Evolutionary conservation across 2,888 invertebrate species (phyloP).

Genomic region (Anarsia innoxiella): DNA sequence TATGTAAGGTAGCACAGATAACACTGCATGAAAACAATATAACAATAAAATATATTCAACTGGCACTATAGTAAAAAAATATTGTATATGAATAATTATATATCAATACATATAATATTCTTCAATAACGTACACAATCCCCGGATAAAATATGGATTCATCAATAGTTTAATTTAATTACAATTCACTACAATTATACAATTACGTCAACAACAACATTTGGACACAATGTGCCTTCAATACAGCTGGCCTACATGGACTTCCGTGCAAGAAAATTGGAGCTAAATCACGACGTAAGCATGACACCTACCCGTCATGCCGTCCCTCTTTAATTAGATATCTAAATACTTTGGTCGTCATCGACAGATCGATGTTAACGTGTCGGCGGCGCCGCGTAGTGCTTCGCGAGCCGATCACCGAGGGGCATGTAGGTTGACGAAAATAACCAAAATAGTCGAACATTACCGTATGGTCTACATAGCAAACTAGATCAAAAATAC

Average conservation of each 20-base stretch:
- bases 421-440: too few species aligned
- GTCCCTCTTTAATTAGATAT: too few species aligned
- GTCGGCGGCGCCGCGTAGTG: too few species aligned
- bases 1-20: conserved; percentile 22
- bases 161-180: conserved; percentile 55
- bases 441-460: too few species aligned
- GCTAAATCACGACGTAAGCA: too few species aligned
- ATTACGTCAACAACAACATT: conserved; percentile 60
- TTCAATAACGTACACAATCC: conserved; percentile 57
- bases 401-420: too few species aligned
- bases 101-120: conserved; percentile 42
- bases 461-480: too few species aligned
- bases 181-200: conserved; percentile 61
- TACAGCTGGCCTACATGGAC: conserved; percentile 26
- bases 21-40: conserved; percentile 62
- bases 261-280: too few species aligned
- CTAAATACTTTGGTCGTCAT: too few species aligned
- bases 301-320: too few species aligned
- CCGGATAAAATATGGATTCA: conserved; percentile 59
- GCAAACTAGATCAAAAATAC: too few species aligned
- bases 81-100: conserved; percentile 66
- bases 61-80: conserved; percentile 51
- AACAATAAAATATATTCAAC: conserved; percentile 53
- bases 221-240: conserved; percentile 40
- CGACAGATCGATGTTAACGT: too few species aligned